These are phyloP conservation scores for Carlito syrichta DNA, from an alignment of 2,113 vertebrate genomes.

Conservation along the genomic window DNA sequence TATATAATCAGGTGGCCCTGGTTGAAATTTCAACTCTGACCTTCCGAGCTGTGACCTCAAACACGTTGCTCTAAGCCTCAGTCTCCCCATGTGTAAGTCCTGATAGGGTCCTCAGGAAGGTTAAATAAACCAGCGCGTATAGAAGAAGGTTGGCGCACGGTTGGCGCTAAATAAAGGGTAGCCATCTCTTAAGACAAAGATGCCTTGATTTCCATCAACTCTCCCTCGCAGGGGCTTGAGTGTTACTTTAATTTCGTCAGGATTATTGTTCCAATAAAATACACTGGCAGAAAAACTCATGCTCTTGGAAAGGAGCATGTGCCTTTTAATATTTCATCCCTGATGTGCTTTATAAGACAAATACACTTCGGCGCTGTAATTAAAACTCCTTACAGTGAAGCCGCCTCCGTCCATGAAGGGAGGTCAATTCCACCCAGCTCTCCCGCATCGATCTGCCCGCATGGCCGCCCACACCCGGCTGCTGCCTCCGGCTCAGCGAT, in stretches of 20 bases:
- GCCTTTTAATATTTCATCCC: conserved; percentile 68
- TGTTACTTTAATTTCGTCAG: conserved; percentile 40
- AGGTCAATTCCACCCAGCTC: conserved; percentile 25
- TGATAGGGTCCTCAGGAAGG: too few relatives aligned
- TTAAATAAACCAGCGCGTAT: background rate
- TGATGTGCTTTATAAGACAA: conserved; percentile 39
- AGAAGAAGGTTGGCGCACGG: accelerated
- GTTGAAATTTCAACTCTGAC: background rate
- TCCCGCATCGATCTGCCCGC: background rate
- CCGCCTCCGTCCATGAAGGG: background rate
- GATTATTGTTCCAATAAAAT: conserved; percentile 66
- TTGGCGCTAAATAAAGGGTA: background rate
- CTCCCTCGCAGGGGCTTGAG: background rate
- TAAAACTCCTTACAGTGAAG: conserved; percentile 36
- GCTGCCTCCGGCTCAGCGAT: background rate
- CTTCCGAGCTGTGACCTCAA: background rate
- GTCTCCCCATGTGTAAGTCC: background rate
- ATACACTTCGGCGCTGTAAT: conserved; percentile 3
- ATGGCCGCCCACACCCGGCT: accelerated
- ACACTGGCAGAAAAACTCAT: conserved; percentile 48
- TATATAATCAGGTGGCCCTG: background rate
- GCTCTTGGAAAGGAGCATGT: conserved; percentile 45
- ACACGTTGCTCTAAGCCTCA: background rate
- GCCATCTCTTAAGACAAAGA: background rate
- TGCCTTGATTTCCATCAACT: background rate